A percentile compares a stretch with the other conserved stretches of the same genome.
Conservation (phyloP, 1,140 invertebrate species). For the Drosophila subpulchrella region DNA sequence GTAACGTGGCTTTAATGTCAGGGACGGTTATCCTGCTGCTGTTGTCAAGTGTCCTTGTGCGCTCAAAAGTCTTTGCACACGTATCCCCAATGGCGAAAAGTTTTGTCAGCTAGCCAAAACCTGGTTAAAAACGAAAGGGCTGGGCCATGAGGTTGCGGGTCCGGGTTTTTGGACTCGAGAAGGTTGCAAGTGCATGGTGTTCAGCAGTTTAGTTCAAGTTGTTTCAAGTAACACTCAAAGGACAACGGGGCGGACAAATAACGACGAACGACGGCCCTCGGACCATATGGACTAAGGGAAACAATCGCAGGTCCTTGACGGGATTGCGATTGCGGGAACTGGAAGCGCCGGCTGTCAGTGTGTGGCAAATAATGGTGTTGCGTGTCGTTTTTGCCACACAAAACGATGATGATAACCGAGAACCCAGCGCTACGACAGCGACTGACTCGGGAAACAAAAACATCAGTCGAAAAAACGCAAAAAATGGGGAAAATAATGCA, state of each 20-base stretch:
- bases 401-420: constrained; percentile 61
- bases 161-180: background rate
- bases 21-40: constrained; percentile 16
- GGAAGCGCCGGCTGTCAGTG: constrained; percentile 72
- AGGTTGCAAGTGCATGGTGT: constrained; percentile 63
- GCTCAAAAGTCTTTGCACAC: constrained; percentile 69
- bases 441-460: constrained; percentile 37
- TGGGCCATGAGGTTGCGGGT: background rate
- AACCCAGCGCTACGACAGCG: constrained; percentile 39
- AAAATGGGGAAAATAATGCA: constrained; percentile 30
- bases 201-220: constrained; percentile 72
- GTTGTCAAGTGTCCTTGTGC: constrained; percentile 69
- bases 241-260: constrained; percentile 49
- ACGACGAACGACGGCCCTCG: constrained; percentile 38
- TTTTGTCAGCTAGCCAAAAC: constrained; percentile 67
- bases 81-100: constrained; percentile 61
- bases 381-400: constrained; percentile 72
- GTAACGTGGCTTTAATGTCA: constrained; percentile 56
- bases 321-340: constrained; percentile 13
- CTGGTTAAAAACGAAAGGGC: constrained; percentile 54
- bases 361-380: constrained; percentile 80
- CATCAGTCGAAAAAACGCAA: constrained; percentile 3
- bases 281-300: constrained; percentile 46
- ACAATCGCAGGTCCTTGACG: constrained; percentile 37
- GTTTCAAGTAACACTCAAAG: constrained; percentile 66